Conservation (phyloP, 1,140 invertebrate genomes). For the Drosophila santomea region DNA sequence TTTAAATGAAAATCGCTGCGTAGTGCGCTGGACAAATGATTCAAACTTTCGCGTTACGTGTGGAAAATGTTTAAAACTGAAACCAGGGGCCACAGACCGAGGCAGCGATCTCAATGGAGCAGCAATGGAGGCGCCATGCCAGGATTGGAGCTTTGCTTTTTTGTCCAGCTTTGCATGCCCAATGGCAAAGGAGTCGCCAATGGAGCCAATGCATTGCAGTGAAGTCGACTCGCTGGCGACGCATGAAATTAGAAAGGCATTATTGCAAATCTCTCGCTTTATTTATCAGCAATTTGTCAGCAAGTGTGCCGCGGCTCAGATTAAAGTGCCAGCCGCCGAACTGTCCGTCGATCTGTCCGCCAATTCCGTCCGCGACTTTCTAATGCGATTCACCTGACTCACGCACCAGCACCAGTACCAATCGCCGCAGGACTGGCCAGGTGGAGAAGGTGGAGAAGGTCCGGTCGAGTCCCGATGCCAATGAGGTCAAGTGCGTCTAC, state of each 20-base stretch:
- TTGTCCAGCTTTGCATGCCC: constrained; percentile 72
- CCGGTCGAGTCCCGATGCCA: neutral
- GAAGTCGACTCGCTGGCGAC: constrained; percentile 45
- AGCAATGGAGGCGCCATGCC: constrained; percentile 63
- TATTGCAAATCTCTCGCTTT: constrained; percentile 78
- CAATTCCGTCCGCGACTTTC: constrained; percentile 56
- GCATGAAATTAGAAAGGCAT: constrained; percentile 83
- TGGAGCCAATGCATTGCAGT: too few relatives aligned
- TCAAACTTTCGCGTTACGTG: constrained; percentile 82
- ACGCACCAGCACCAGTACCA: constrained; percentile 20
- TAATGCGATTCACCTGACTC: constrained; percentile 71
- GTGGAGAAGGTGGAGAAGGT: constrained; percentile 45
- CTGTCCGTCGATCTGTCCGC: neutral
- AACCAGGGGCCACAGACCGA: constrained; percentile 18
- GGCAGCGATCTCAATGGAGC: constrained; percentile 50
- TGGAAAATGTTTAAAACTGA: constrained; percentile 79
- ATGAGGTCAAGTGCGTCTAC: constrained; percentile 25
- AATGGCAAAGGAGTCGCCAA: constrained; percentile 42
- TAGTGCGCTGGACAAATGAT: constrained; percentile 78
- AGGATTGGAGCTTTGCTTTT: constrained; percentile 32
- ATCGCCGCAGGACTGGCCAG: constrained; percentile 43
- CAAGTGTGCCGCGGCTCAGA: constrained; percentile 76
- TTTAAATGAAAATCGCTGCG: constrained; percentile 74
- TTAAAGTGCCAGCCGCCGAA: constrained; percentile 62
- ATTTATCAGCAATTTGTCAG: constrained; percentile 83